Percentiles rank a stretch among this genome's conserved stretches.
These are phyloP conservation scores for Drosophila pandora DNA, from an alignment of 1,140 invertebrate genomes.

Conservation along the genomic window DNA sequence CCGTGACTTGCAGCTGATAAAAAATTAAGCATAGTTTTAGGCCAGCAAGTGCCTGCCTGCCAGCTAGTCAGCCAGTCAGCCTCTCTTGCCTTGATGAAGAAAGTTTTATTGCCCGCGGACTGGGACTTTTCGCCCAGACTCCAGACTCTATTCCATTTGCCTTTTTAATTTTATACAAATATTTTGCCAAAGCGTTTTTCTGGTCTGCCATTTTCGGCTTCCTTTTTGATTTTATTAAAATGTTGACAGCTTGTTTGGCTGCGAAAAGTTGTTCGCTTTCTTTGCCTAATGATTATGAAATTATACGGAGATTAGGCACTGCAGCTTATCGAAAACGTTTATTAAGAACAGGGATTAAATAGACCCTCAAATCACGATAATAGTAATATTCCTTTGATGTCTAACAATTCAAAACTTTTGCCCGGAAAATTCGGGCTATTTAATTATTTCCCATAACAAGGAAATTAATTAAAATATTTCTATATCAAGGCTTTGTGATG, in stretches of 20 bases:
- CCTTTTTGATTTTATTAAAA: constrained; percentile 52
- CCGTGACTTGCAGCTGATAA: constrained; percentile 65
- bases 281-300: constrained; percentile 40
- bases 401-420: neutral
- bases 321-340: neutral
- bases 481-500: no score
- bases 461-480: neutral
- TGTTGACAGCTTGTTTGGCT: constrained; percentile 72
- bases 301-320: constrained; percentile 31
- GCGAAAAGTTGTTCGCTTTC: constrained; percentile 31
- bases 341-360: neutral
- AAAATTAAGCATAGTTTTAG: constrained; percentile 77
- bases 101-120: constrained; percentile 62
- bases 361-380: neutral
- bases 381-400: neutral
- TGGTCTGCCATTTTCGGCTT: constrained; percentile 17
- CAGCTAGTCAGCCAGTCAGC: neutral
- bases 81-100: constrained; percentile 69
- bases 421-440: no score
- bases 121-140: neutral
- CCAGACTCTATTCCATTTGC: constrained; percentile 44
- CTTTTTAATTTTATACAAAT: constrained; percentile 73
- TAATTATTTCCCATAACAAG: neutral
- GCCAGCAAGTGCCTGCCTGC: constrained; percentile 48
- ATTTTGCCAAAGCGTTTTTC: constrained; percentile 54